Conservation (phyloP, 2,113 vertebrate genomes). For the Gymnogyps californianus region DNA sequence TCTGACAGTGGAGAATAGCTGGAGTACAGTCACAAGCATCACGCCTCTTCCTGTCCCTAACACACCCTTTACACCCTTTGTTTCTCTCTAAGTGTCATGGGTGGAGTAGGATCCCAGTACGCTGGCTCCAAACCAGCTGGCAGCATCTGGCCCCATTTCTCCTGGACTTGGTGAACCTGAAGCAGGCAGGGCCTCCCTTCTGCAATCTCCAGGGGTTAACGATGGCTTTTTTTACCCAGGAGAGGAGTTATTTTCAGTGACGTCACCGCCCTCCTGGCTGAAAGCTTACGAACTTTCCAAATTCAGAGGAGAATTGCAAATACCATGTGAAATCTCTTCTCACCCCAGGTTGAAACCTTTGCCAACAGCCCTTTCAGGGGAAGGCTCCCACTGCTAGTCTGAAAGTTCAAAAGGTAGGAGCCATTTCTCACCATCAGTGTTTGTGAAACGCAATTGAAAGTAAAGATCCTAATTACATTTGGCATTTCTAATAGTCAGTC, state of each 20-base stretch:
- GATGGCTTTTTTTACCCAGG: background rate
- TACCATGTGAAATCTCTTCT: background rate
- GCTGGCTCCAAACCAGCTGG: slow-evolving; percentile 54
- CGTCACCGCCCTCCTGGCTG: background rate
- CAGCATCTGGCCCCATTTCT: slow-evolving; percentile 21
- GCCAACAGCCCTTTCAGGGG: background rate
- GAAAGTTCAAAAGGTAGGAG: slow-evolving; percentile 58
- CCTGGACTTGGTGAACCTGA: background rate
- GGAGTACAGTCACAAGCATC: slow-evolving; percentile 61
- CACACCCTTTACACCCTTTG: slow-evolving; percentile 69
- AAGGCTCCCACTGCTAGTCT: background rate
- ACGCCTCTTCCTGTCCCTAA: slow-evolving; percentile 63
- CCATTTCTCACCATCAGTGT: slow-evolving; percentile 35
- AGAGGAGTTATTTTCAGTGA: background rate
- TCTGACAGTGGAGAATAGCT: slow-evolving; percentile 64
- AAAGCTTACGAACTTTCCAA: background rate
- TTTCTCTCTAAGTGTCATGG: slow-evolving; percentile 64
- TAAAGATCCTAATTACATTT: slow-evolving; percentile 56
- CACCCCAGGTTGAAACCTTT: background rate
- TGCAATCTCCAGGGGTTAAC: background rate
- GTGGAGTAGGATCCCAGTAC: slow-evolving; percentile 49
- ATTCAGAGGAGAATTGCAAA: background rate
- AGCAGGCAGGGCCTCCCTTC: background rate
- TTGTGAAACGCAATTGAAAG: background rate
- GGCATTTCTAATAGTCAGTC: slow-evolving; percentile 38